phyloP scores from a whole-genome alignment of 2,113 vertebrate genomes.

The Amblyopsis rosae region DNA sequence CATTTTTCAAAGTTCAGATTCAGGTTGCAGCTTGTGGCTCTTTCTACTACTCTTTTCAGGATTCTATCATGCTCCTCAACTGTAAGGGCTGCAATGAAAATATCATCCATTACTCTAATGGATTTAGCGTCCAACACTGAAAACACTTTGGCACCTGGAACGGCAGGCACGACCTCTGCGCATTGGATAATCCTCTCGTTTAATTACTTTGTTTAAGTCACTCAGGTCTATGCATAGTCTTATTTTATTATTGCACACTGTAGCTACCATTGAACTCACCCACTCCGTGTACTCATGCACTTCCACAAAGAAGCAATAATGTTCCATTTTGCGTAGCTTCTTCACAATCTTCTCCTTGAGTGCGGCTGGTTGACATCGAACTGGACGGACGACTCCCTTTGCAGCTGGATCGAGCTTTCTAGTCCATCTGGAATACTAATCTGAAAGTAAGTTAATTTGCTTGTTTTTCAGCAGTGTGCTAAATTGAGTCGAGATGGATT shows the following conservation, averaged over 20 bases:
- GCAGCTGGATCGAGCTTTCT: constrained; percentile 19
- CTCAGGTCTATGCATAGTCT: constrained; percentile 20
- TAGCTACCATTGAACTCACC: constrained; percentile 27
- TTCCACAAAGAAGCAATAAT: not conserved
- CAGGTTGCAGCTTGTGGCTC: constrained; percentile 20
- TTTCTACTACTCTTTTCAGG: constrained; percentile 10
- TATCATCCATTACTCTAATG: constrained; percentile 23
- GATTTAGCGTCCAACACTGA: too few species aligned
- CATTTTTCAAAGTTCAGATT: constrained; percentile 25
- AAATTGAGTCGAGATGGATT: not conserved
- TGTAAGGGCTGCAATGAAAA: constrained; percentile 9
- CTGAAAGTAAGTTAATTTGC: too few species aligned
- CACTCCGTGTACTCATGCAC: constrained; percentile 5
- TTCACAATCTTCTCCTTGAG: not conserved
- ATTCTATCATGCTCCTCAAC: constrained; percentile 13
- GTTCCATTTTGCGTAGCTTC: constrained; percentile 16
- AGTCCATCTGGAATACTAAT: constrained; percentile 6
- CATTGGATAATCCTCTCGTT: constrained; percentile 15
- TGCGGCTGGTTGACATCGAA: not conserved
- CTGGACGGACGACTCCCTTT: constrained; percentile 18
- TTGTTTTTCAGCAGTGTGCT: constrained; percentile 8
- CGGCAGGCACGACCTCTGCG: too few species aligned
- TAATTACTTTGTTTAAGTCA: constrained; percentile 30
- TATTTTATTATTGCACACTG: constrained; percentile 6
- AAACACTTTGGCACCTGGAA: too few species aligned